Conservation (phyloP, 2,797 vertebrate species). For the Fundulus diaphanus region DNA sequence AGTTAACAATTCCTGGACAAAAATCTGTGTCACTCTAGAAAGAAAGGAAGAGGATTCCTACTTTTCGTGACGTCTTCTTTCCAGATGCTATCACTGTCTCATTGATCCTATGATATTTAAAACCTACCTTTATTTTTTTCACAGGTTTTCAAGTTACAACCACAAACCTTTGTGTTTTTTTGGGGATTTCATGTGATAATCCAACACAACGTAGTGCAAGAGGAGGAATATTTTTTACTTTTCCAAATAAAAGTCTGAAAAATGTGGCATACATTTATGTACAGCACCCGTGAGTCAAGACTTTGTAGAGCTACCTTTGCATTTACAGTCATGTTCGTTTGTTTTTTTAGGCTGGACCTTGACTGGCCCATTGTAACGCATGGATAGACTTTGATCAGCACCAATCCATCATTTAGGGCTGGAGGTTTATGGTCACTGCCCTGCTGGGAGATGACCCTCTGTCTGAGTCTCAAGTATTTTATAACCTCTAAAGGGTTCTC, state of each 20-base stretch:
- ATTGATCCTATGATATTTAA: conserved; percentile 45
- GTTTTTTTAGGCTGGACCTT: too few species aligned
- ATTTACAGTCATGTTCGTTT: background rate
- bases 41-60: too few species aligned
- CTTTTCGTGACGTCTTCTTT: conserved; percentile 44
- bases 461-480: too few species aligned
- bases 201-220: background rate
- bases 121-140: conserved; percentile 31
- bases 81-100: conserved; percentile 44
- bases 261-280: too few species aligned
- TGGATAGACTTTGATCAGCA: too few species aligned
- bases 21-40: too few species aligned
- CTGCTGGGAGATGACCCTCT: too few species aligned
- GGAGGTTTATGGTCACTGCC: too few species aligned
- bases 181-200: background rate
- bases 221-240: background rate
- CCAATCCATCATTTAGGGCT: too few species aligned
- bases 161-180: background rate
- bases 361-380: too few species aligned
- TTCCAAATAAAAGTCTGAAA: background rate
- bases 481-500: too few species aligned
- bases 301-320: background rate
- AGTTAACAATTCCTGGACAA: too few species aligned
- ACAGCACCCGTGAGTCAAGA: background rate
- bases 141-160: background rate